Evolutionary conservation across 1,140 invertebrate genomes (phyloP), one percentile per base, ranked within the genome.

Genomic region (Thalassaphorura encarpata): DNA sequence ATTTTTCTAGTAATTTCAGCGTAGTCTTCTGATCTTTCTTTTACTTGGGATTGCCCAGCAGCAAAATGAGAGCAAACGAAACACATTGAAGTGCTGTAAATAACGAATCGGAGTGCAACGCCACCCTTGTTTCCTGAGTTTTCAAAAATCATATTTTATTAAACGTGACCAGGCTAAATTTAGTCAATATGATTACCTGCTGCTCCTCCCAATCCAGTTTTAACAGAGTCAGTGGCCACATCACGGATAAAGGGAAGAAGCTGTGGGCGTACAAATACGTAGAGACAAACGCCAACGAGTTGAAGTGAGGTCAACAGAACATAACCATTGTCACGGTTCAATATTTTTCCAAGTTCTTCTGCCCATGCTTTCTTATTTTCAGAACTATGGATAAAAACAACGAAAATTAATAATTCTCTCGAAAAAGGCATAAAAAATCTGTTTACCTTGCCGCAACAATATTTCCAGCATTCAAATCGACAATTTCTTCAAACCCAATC

Each of bases 51-150:
- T 68, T 99, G 96, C 0, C 96, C 96, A 53, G 97, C 97, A 31
- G 97, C 93, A 75, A 99, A 97, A 76, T 99, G 97, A 33, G 94
- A 91, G 73, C 95, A 98, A 27, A 99, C 87, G 75, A 99, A 99
- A 70, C 92, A 97, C 56, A 98, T 72, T 1, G 93, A 97, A 13
- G 92, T 93, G 40, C 86, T 88, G 69, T 94, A 83, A 27, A 96
- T 77, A 0, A 93, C 83, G 68, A 97, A 83, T 60, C 96, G 78
- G 63, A 99, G 92, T 1, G 88, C 91, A 52, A 92, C 89, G n/a
- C 85, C 94, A 8, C 97, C 97, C 76, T 98, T 97, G 69, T 97
- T 97, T 2, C 87, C 77, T 69, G 68, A 19, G 58, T 21, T 27
- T 41, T 1, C 16, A 43, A 31, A 49, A 27, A 56, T 5, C 11